phyloP scores from a whole-genome alignment of 2,797 vertebrate species.

The Chelmon rostratus region DNA sequence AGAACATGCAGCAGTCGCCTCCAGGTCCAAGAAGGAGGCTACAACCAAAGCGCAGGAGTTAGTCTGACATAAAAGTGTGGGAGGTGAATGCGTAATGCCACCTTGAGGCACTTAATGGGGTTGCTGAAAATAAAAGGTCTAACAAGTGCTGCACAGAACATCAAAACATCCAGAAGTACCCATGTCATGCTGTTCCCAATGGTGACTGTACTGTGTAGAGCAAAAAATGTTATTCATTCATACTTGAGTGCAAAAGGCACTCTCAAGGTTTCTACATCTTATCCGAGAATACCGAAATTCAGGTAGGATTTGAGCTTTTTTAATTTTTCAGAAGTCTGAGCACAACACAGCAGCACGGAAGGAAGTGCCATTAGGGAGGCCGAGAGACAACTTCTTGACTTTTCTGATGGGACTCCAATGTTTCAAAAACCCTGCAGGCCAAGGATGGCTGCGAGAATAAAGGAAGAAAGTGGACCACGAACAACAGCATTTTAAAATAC shows the following conservation, averaged over 20 bases:
- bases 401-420: background rate
- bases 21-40: background rate
- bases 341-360: background rate
- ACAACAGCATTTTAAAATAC: background rate
- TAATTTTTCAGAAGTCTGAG: no score
- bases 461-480: background rate
- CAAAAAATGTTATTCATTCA: background rate
- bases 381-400: background rate
- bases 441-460: background rate
- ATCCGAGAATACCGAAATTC: background rate
- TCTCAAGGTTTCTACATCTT: background rate
- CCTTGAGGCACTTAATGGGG: background rate
- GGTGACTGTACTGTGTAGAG: no score
- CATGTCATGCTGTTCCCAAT: background rate
- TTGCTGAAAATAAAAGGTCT: constrained; percentile 14
- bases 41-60: constrained; percentile 22
- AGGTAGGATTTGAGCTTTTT: background rate
- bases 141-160: background rate
- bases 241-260: background rate
- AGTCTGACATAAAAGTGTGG: constrained; percentile 5
- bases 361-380: background rate
- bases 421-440: background rate
- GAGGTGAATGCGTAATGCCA: constrained; percentile 8
- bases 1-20: constrained; percentile 16
- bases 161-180: background rate